Evolutionary conservation across 2,888 invertebrate species (phyloP).

Genomic region (Panorpa germanica): DNA sequence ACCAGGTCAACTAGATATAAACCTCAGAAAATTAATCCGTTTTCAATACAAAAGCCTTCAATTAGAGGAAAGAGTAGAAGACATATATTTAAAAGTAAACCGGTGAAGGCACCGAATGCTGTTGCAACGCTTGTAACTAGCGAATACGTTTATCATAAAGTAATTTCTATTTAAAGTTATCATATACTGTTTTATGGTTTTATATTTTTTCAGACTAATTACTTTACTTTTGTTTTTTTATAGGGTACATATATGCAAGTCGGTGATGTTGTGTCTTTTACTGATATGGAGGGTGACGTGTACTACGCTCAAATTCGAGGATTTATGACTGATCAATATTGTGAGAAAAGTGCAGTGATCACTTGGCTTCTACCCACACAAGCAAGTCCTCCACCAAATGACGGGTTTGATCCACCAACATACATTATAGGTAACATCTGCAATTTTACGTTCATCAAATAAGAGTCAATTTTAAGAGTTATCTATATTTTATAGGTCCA

Average conservation of each 20-base stretch:
- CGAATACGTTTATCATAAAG: conserved; percentile 58
- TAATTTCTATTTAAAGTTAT: too few species aligned
- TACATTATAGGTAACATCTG: conserved; percentile 65
- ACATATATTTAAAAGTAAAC: conserved; percentile 58
- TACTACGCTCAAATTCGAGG: conserved; percentile 86
- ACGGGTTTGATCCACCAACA: conserved; percentile 71
- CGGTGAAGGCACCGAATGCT: conserved; percentile 61
- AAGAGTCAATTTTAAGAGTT: too few species aligned
- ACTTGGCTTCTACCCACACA: conserved; percentile 84
- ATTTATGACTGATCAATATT: conserved; percentile 78
- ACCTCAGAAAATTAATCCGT: conserved; percentile 15
- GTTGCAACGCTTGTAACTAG: conserved; percentile 69
- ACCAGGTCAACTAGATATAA: conserved; percentile 17
- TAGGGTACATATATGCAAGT: conserved; percentile 67
- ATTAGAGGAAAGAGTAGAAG: conserved; percentile 58
- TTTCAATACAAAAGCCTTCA: conserved; percentile 23
- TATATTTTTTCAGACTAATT: neutral
- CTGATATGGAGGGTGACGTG: conserved; percentile 52
- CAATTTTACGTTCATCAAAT: too few species aligned
- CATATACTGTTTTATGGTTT: too few species aligned
- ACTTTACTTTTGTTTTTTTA: conserved; percentile 13
- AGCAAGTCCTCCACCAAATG: conserved; percentile 55
- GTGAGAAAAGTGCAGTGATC: conserved; percentile 80
- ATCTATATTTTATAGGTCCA: conserved; percentile 41
- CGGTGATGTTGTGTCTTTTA: conserved; percentile 78